Conservation (phyloP, 2,113 vertebrate genomes). For the Actenoides lindsayi region DNA sequence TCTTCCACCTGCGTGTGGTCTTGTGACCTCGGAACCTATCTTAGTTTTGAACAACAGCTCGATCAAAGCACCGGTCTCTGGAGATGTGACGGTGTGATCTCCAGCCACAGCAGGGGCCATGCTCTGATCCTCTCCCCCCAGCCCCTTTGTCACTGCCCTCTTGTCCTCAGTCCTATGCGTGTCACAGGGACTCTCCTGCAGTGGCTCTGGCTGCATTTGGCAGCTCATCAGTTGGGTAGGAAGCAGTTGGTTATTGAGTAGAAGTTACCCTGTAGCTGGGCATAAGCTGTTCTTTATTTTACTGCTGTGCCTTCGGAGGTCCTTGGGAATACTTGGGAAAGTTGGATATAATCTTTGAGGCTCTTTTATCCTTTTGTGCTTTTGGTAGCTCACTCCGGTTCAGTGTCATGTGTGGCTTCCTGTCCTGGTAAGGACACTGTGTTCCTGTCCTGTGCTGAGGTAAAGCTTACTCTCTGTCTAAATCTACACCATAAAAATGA, state of each 20-base stretch:
- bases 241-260: not conserved
- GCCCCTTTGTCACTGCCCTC: not conserved
- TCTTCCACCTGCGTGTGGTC: rapidly evolving
- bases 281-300: not conserved
- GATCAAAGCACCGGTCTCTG: rapidly evolving
- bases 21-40: rapidly evolving
- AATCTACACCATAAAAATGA: not conserved
- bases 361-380: conserved; percentile 33
- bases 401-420: conserved; percentile 86
- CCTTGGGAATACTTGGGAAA: not conserved
- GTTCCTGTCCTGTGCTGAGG: conserved; percentile 93
- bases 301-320: not conserved
- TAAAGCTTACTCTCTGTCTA: conserved; percentile 59
- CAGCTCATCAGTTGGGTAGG: not conserved
- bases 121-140: rapidly evolving
- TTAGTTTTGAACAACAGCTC: too few species aligned
- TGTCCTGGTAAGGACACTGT: conserved; percentile 88
- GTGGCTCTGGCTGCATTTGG: not conserved
- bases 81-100: not conserved
- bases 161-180: rapidly evolving
- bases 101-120: not conserved
- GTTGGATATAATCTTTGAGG: not conserved
- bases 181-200: not conserved
- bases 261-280: not conserved
- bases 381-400: conserved; percentile 84